phyloP scores from a whole-genome alignment of 2,888 invertebrate genomes.

The Sarcophaga rosellei region DNA sequence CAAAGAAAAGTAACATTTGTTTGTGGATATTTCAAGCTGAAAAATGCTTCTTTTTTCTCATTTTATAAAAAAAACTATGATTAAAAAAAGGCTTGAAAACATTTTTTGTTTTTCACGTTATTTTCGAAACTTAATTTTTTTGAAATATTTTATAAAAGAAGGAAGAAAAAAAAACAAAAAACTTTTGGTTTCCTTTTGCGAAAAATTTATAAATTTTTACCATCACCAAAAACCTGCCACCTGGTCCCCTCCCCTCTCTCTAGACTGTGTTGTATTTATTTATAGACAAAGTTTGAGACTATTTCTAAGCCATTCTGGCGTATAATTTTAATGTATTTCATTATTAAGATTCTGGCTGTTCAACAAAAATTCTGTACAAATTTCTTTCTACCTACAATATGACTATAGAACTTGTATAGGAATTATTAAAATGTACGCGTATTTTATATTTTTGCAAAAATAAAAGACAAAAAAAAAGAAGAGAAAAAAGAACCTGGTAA shows the following conservation, averaged over 20 bases:
- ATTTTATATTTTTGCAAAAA: conserved; percentile 24
- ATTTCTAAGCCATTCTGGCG: conserved; percentile 60
- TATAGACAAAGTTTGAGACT: conserved; percentile 3
- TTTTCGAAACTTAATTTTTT: conserved; percentile 53
- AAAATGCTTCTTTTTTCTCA: too few species aligned
- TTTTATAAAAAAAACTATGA: conserved; percentile 23
- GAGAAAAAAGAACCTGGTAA: conserved; percentile 47
- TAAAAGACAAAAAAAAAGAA: not conserved
- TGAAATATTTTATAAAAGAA: conserved; percentile 27
- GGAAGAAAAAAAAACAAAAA: conserved; percentile 26
- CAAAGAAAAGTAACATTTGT: not conserved
- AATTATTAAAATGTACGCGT: conserved; percentile 57
- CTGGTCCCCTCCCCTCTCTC: not conserved
- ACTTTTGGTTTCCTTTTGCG: conserved; percentile 63
- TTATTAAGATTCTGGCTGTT: conserved; percentile 53
- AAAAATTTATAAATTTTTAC: conserved; percentile 48
- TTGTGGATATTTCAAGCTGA: not conserved
- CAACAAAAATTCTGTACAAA: conserved; percentile 12
- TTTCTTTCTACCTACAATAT: conserved; percentile 45
- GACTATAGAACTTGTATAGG: conserved; percentile 14
- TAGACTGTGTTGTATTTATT: not conserved
- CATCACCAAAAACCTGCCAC: not conserved
- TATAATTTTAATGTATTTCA: conserved; percentile 65
- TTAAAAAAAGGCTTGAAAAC: conserved; percentile 59
- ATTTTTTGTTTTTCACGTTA: conserved; percentile 53